Base-by-base conservation (phyloP, 2,888 invertebrate species). In the Iphiclides podalirius region DNA sequence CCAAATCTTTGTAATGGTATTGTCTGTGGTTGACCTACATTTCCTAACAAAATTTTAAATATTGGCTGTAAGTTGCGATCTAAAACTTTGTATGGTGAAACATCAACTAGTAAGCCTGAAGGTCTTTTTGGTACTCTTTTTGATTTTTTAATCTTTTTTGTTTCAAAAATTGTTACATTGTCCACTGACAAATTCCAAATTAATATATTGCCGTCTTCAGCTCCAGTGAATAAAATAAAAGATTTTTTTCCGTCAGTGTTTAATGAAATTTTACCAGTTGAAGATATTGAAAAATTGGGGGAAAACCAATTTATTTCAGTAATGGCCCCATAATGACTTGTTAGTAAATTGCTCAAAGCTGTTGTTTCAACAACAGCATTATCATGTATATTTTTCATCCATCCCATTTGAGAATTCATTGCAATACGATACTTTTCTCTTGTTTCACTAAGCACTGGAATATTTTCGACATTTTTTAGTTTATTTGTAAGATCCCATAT, bases 181-280 rank as follows among this genome's bases (percentile, higher is more conserved):
- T 83, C 80, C n/a, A 85, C 82, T 54, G 92, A 90, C 41, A 95
- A 75, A 77, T 93, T 92, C 94, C 95, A 95, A 65, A 94, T 91
- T 33, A 92, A 84, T 38, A 95, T 82, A 0, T 79, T 89, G 0
- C 94, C 94, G 68, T 95, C 95, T 54, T 91, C 84, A 16, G 93
- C 90, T 16, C 90, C 88, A 0, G 93, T 92, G 1, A 92, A 71
- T 66, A 95, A 93, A 63, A 93, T 94, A 48, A 91, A 75, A 8
- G 92, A 61, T 63, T 70, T 57, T 75, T 83, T 56, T 63, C 75
- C 47, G 78, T 63, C 57, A 13, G 61, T 49, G 52, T 69, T 58
- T 42, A 78, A 47, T 65, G 66, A 55, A 64, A 74, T 9, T 91
- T 78, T 77, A 75, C 95, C 94, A 34, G 90, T 92, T 9, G 88